Evolutionary conservation across 1,140 invertebrate species (phyloP), one percentile per base, ranked within the genome.

Genomic region (Caerostris extrusa): DNA sequence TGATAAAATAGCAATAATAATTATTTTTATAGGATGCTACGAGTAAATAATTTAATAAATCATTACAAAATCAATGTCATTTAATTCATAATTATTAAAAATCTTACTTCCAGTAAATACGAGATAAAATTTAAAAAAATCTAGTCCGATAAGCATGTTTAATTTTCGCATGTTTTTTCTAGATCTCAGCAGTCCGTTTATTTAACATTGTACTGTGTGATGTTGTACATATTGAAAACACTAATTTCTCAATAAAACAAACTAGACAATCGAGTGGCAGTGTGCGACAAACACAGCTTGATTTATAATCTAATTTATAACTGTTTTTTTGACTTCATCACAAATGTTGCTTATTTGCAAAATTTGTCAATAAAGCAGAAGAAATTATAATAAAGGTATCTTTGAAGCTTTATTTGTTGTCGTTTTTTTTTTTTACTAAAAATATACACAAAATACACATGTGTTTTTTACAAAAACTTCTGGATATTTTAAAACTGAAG

Each of bases 261-360:
- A 93, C 67, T 93, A 93, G 92, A 93, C 92, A 93, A 93, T 93
- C 92, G 92, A 93, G 86, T 58, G 67, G 71, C 91, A 61, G 58
- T 61, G 71, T 60, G 69, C 55, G 71, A 93, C 82, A 87, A 87
- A 87, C 53, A 50, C 61, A 93, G 19, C 67, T 93, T 86, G 17
- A 57, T 91, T 91, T 91, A 55, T 91, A 56, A 60, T 91, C 81
- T 64, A 87, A 85, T 91, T 64, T 83, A 86, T 86, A 53, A 57
- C 14, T 61, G 55, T 61, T n/a, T 81, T n/a, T 88, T 69, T 81
- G 57, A 93, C 50, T 82, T 57, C 34, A 88, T 93, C 69, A 67
- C 85, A 87, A 81, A 93, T 71, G 58, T 83, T 71, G 83, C 61
- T 87, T 69, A 61, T 87, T 86, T 93, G 61, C 91, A 93, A 93